A percentile compares a stretch with the other conserved stretches of the same genome.
These are phyloP conservation scores for Leptinotarsa rubiginosa DNA, from an alignment of 2,888 invertebrate genomes.

Conservation along the genomic window DNA sequence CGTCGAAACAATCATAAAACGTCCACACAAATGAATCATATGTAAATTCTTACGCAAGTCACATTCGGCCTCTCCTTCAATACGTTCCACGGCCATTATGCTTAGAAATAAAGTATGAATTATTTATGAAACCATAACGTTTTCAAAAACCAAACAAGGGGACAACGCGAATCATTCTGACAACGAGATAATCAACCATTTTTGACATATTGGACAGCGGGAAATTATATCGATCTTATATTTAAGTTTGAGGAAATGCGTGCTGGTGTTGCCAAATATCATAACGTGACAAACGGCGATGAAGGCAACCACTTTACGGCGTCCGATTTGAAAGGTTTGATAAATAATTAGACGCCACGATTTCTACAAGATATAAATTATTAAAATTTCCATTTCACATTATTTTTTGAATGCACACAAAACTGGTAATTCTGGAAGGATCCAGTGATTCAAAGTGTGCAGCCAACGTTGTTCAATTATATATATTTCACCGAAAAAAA, in stretches of 20 bases:
- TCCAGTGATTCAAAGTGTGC: too few species aligned
- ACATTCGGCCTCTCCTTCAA: slow-evolving; percentile 2
- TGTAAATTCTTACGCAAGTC: neutral
- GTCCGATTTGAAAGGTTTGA: neutral
- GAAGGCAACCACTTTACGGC: neutral
- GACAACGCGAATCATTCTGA: neutral
- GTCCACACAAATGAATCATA: neutral
- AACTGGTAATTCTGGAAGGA: too few species aligned
- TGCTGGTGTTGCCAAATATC: neutral
- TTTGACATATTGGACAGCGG: neutral
- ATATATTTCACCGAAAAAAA: too few species aligned
- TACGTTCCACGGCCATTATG: neutral
- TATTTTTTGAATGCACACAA: too few species aligned
- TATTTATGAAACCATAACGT: slow-evolving; percentile 6
- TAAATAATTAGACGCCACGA: neutral
- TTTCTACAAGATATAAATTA: too few species aligned
- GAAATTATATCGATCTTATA: neutral
- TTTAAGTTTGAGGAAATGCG: neutral
- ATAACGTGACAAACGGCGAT: neutral
- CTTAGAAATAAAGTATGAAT: slow-evolving; percentile 5
- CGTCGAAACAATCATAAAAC: neutral
- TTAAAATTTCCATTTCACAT: too few species aligned
- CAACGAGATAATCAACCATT: neutral
- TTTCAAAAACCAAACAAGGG: too few species aligned
- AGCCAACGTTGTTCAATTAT: too few species aligned